Evolutionary conservation across 2,888 invertebrate genomes (phyloP).

Genomic region (Morpho helenor): DNA sequence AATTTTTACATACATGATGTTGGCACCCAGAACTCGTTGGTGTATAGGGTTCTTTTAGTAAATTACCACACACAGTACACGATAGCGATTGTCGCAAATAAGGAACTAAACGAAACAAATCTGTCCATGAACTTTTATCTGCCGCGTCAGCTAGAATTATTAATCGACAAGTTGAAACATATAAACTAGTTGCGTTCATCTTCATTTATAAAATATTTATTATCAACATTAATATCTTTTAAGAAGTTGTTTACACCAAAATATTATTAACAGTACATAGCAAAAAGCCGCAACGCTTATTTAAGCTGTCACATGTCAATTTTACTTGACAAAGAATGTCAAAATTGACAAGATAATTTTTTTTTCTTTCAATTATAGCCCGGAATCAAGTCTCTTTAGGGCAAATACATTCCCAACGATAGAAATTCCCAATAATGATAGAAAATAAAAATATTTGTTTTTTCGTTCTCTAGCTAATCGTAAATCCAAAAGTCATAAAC

Average conservation of each 20-base stretch:
- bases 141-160: constrained; percentile 86
- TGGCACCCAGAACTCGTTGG: constrained; percentile 89
- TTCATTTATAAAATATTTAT: constrained; percentile 46
- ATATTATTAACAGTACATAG: constrained; percentile 42
- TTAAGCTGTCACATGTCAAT: constrained; percentile 30
- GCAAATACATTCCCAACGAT: too few species aligned
- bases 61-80: constrained; percentile 92
- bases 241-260: constrained; percentile 63
- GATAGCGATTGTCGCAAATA: constrained; percentile 92
- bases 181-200: constrained; percentile 91
- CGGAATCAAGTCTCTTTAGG: too few species aligned
- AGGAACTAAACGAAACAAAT: constrained; percentile 90
- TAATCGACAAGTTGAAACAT: constrained; percentile 89
- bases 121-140: constrained; percentile 87
- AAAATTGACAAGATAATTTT: constrained; percentile 9
- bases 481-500: too few species aligned
- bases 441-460: too few species aligned
- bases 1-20: constrained; percentile 92
- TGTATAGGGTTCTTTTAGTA: constrained; percentile 89
- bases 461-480: too few species aligned
- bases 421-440: too few species aligned
- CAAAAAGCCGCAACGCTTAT: constrained; percentile 68
- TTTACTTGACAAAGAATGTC: constrained; percentile 1
- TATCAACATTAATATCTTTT: constrained; percentile 47
- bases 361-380: background rate